Conservation (phyloP, 2,888 invertebrate genomes). For the Uloborus plumipes region DNA sequence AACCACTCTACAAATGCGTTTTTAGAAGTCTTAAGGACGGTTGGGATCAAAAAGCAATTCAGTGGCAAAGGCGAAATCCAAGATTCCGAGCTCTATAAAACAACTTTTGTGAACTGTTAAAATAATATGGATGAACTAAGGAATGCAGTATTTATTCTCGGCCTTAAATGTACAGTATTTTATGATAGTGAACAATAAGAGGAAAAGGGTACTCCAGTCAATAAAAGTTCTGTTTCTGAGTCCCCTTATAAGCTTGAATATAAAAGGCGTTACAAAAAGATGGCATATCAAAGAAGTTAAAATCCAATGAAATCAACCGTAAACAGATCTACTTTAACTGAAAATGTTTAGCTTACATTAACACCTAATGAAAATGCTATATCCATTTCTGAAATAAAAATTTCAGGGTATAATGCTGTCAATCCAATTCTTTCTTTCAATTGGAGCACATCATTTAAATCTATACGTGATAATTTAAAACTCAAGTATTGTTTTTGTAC, state of each 20-base stretch:
- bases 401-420: too few relatives aligned
- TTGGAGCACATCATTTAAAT: too few relatives aligned
- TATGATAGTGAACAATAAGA: not conserved
- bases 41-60: not conserved
- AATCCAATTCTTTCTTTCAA: too few relatives aligned
- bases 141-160: not conserved
- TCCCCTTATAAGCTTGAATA: not conserved
- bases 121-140: not conserved
- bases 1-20: not conserved
- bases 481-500: too few relatives aligned
- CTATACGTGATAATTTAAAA: too few relatives aligned
- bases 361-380: too few relatives aligned
- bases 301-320: not conserved
- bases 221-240: not conserved
- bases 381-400: too few relatives aligned
- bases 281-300: not conserved
- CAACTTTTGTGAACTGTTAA: not conserved
- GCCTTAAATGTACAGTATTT: not conserved
- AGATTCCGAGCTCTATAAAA: not conserved
- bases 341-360: not conserved
- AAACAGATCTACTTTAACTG: not conserved
- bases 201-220: not conserved
- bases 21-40: not conserved
- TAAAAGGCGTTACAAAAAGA: not conserved
- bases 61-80: not conserved